phyloP scores from a whole-genome alignment of 2,888 invertebrate genomes.

The Oxyscelio sp. region DNA sequence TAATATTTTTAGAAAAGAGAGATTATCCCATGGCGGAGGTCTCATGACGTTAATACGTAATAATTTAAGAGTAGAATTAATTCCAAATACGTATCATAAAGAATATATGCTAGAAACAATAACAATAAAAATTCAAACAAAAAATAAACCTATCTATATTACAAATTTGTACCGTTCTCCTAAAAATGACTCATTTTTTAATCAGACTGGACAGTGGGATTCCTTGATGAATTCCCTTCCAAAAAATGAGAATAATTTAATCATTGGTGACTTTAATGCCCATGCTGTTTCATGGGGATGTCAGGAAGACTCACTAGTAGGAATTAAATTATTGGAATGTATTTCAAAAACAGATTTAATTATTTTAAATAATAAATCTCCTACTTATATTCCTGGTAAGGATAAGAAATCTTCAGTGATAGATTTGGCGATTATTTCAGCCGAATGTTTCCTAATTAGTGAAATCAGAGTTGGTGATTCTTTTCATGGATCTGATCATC shows the following conservation, averaged over 20 bases:
- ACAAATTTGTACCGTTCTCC: slow-evolving; percentile 11
- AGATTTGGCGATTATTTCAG: too few relatives aligned
- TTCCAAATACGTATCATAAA: background rate
- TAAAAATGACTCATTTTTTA: background rate
- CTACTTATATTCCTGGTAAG: too few relatives aligned
- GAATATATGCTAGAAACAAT: slow-evolving; percentile 5
- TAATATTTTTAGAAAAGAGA: background rate
- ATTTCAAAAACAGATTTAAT: too few relatives aligned
- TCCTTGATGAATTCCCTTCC: background rate
- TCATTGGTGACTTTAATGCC: slow-evolving; percentile 29
- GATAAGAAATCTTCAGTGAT: too few relatives aligned
- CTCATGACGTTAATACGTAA: background rate
- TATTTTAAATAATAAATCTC: too few relatives aligned
- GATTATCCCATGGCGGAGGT: background rate
- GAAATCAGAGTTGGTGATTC: too few relatives aligned
- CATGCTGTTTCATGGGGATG: slow-evolving; percentile 14
- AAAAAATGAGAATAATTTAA: background rate
- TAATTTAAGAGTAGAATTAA: background rate
- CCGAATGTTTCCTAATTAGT: too few relatives aligned
- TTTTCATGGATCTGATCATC: too few relatives aligned
- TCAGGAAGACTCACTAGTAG: background rate
- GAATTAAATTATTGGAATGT: background rate
- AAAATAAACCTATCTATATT: background rate
- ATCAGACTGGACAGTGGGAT: background rate
- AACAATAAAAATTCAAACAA: slow-evolving; percentile 6